Conservation (phyloP, 2,113 vertebrate genomes). For the Thamnaconus septentrionalis region DNA sequence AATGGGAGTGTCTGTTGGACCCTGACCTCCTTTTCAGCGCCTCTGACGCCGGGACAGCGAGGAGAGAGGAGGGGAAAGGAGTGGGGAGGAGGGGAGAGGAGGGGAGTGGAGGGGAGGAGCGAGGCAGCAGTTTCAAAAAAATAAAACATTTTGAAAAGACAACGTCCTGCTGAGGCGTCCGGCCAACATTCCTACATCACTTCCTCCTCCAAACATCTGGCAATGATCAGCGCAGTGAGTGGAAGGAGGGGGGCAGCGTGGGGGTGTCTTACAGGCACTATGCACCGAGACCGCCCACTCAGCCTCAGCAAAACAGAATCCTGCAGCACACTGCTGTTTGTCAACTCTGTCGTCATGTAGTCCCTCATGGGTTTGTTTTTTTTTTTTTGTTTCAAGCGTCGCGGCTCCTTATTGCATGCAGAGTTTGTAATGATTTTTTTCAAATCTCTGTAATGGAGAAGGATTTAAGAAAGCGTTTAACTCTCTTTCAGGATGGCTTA, state of each 20-base stretch:
- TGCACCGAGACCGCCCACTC: constrained; percentile 45
- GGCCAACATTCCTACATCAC: constrained; percentile 70
- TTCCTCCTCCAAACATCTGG: constrained; percentile 79
- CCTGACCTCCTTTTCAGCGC: constrained; percentile 72
- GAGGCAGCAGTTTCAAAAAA: no score
- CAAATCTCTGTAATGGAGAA: no score
- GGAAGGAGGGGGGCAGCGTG: constrained; percentile 30
- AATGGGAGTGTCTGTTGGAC: constrained; percentile 42
- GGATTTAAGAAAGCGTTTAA: background rate
- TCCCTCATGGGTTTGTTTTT: no score
- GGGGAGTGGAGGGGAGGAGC: no score
- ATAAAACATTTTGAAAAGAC: no score
- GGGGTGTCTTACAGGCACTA: constrained; percentile 31
- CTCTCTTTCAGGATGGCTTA: constrained; percentile 86
- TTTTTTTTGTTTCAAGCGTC: no score
- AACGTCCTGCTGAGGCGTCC: constrained; percentile 50
- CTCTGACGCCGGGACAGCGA: constrained; percentile 30
- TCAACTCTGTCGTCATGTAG: no score
- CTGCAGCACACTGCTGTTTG: constrained; percentile 20
- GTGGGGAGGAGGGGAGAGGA: constrained; percentile 7
- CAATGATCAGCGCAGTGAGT: constrained; percentile 60
- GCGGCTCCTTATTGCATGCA: no score
- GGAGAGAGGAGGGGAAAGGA: constrained; percentile 31
- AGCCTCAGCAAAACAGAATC: constrained; percentile 31
- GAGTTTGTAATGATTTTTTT: no score